Evolutionary conservation across 2,888 invertebrate genomes (phyloP).

Genomic region (Endotricha flammealis): DNA sequence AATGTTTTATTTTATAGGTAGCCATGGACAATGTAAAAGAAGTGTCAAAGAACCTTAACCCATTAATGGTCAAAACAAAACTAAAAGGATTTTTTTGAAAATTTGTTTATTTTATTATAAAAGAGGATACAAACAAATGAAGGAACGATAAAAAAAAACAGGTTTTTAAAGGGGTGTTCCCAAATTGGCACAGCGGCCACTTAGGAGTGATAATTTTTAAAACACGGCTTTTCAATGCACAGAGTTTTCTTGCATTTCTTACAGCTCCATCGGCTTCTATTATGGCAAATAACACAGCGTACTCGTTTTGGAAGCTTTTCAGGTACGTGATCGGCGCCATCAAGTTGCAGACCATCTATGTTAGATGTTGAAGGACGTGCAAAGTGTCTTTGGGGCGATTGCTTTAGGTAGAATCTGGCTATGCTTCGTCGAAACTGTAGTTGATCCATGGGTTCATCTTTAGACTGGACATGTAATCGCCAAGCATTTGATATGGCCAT

Average conservation of each 20-base stretch:
- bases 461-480: conserved; percentile 21
- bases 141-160: not conserved
- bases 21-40: no score
- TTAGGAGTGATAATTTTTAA: conserved; percentile 3
- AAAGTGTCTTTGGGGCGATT: not conserved
- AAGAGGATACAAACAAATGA: not conserved
- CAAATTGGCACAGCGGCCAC: conserved; percentile 4
- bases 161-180: not conserved
- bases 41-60: no score
- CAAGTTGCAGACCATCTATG: conserved; percentile 7
- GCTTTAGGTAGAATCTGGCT: conserved; percentile 9
- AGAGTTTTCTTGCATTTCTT: conserved; percentile 9
- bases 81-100: no score
- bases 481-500: conserved; percentile 25
- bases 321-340: conserved; percentile 7
- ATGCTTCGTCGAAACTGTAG: conserved; percentile 8
- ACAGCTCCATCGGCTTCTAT: conserved; percentile 11
- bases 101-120: no score
- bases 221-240: conserved; percentile 6
- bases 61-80: no score
- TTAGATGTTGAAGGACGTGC: conserved; percentile 1
- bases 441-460: conserved; percentile 9
- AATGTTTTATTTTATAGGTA: not conserved
- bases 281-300: conserved; percentile 8
- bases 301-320: conserved; percentile 10